phyloP scores from a whole-genome alignment of 2,888 invertebrate species.

The Torymus texanus region DNA sequence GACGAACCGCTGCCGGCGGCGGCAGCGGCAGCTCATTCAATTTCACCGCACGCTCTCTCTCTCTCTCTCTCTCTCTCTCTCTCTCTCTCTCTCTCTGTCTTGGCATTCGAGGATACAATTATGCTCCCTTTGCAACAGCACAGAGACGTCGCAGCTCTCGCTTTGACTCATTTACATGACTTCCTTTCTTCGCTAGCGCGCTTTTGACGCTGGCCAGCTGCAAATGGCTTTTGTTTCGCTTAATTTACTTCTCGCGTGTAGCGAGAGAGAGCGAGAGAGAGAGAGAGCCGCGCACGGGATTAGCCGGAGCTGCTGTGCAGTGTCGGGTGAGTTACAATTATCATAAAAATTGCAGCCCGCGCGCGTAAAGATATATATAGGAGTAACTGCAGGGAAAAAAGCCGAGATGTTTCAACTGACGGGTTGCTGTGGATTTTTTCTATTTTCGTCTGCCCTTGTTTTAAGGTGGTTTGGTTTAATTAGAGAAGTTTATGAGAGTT shows the following conservation, averaged over 20 bases:
- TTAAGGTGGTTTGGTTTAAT: too few species aligned
- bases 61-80: too few species aligned
- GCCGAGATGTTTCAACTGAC: too few species aligned
- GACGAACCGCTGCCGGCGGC: too few species aligned
- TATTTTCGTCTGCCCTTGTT: too few species aligned
- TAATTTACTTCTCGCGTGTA: constrained; percentile 17
- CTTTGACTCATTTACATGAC: constrained; percentile 29
- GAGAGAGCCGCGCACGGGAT: not conserved
- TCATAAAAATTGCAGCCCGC: too few species aligned
- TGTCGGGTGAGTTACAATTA: not conserved
- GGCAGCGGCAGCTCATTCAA: too few species aligned
- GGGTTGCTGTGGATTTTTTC: too few species aligned
- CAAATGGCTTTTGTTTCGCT: constrained; percentile 39
- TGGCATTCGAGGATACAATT: constrained; percentile 40
- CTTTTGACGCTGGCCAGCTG: constrained; percentile 8
- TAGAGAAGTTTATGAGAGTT: too few species aligned
- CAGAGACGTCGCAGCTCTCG: not conserved
- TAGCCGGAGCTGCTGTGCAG: not conserved
- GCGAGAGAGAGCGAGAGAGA: too few species aligned
- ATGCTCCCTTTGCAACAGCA: constrained; percentile 9
- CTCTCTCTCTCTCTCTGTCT: not conserved
- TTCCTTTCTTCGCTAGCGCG: constrained; percentile 26
- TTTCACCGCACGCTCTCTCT: not conserved
- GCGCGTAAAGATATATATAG: too few species aligned
- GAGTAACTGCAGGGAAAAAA: too few species aligned